Percentiles rank a stretch among this genome's conserved stretches.
phyloP scores from a whole-genome alignment of 2,113 vertebrate genomes.

The Oryzias melastigma region DNA sequence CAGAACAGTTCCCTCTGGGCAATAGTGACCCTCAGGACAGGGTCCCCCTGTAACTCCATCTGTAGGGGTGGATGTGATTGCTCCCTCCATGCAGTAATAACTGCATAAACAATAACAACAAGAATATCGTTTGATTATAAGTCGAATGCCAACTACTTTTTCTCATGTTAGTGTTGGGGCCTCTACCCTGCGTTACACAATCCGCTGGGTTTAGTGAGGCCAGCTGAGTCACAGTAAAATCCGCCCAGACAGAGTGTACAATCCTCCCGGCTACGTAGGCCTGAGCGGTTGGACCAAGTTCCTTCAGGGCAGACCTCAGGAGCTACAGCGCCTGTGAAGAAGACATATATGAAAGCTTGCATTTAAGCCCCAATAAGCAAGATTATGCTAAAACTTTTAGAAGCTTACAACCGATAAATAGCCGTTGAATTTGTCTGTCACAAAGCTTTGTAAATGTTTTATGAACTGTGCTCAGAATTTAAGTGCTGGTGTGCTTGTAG shows the following conservation, averaged over 20 bases:
- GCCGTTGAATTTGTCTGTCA: neutral
- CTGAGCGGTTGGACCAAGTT: conserved; percentile 80
- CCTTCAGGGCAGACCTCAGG: conserved; percentile 81
- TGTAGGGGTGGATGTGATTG: conserved; percentile 61
- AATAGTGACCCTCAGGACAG: conserved; percentile 79
- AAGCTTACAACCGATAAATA: neutral
- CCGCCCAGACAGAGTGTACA: conserved; percentile 80
- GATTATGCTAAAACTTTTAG: conserved; percentile 1
- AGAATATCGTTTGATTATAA: neutral
- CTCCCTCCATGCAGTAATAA: conserved; percentile 72
- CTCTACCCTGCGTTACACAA: conserved; percentile 79
- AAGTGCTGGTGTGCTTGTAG: conserved; percentile 5
- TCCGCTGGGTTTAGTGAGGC: conserved; percentile 73
- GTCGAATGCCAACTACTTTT: neutral
- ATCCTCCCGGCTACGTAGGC: conserved; percentile 59
- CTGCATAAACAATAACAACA: conserved; percentile 37
- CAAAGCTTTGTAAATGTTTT: neutral
- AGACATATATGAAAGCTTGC: conserved; percentile 1
- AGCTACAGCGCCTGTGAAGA: conserved; percentile 70
- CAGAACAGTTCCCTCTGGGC: conserved; percentile 74
- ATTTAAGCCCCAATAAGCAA: conserved; percentile 6
- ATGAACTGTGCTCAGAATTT: neutral
- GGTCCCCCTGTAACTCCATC: conserved; percentile 75
- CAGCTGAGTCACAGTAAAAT: conserved; percentile 75
- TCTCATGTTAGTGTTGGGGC: neutral